phyloP scores from a whole-genome alignment of 1,140 invertebrate genomes.

The Lanistes nyassanus region DNA sequence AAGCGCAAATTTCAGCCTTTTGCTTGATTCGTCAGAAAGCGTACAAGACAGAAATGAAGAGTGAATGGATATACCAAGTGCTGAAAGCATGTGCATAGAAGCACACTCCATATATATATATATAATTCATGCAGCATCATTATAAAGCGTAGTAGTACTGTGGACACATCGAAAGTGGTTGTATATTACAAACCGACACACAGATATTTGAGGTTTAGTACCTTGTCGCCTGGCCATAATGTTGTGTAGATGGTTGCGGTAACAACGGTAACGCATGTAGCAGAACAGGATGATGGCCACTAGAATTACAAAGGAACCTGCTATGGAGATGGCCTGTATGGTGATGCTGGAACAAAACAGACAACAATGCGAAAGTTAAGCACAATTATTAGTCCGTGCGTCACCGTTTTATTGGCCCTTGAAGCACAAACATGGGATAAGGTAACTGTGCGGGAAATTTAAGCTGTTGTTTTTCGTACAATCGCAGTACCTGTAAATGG shows the following conservation, averaged over 20 bases:
- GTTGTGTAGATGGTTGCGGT: background rate
- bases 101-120: too few relatives aligned
- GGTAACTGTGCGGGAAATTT: too few relatives aligned
- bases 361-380: background rate
- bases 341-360: background rate
- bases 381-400: too few relatives aligned
- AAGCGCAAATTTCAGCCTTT: too few relatives aligned
- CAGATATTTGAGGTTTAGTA: background rate
- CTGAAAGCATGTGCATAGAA: too few relatives aligned
- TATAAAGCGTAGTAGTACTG: background rate
- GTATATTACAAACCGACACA: background rate
- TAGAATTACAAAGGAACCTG: slow-evolving; percentile 4
- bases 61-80: too few relatives aligned
- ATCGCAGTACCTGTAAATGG: too few relatives aligned
- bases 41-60: too few relatives aligned
- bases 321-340: background rate
- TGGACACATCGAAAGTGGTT: background rate
- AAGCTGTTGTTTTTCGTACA: too few relatives aligned
- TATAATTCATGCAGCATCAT: background rate
- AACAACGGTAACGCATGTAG: slow-evolving; percentile 6
- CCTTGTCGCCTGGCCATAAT: background rate
- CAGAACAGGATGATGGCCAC: slow-evolving; percentile 1
- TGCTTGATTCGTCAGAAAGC: too few relatives aligned
- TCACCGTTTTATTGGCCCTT: too few relatives aligned
- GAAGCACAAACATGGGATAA: too few relatives aligned